Percentiles rank a stretch among this genome's conserved stretches.
phyloP scores from a whole-genome alignment of 2,888 invertebrate genomes.

The Cataglyphis rosenhaueri region DNA sequence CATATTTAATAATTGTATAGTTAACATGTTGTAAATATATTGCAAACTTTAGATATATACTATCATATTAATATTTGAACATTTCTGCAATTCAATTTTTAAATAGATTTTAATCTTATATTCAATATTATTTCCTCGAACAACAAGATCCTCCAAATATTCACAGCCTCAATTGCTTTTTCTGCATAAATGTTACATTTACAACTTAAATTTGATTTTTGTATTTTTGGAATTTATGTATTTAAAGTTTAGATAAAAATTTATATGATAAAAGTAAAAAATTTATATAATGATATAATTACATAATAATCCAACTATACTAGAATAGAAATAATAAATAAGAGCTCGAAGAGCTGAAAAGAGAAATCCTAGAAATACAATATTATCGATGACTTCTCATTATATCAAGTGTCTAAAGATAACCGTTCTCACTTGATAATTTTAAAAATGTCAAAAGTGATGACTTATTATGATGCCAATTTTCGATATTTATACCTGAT shows the following conservation, averaged over 20 bases:
- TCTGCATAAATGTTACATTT: not conserved
- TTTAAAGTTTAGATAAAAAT: not conserved
- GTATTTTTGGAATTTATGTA: not conserved
- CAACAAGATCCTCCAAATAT: not conserved
- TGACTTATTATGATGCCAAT: not conserved
- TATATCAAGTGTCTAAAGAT: constrained; percentile 6
- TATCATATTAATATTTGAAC: not conserved
- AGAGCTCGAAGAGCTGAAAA: too few species aligned
- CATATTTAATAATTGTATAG: constrained; percentile 29
- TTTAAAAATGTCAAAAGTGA: constrained; percentile 23
- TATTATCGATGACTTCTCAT: not conserved
- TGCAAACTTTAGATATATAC: not conserved
- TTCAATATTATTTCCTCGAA: constrained; percentile 1
- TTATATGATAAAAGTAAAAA: not conserved
- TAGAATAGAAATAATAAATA: not conserved
- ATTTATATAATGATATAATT: not conserved
- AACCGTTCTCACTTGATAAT: not conserved
- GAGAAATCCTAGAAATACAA: not conserved
- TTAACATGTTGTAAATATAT: not conserved
- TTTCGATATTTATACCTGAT: constrained; percentile 86
- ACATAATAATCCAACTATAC: not conserved
- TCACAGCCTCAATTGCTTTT: not conserved
- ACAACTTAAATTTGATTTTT: not conserved
- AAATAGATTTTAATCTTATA: not conserved
- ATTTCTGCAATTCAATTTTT: not conserved